Evolutionary conservation across 2,113 vertebrate species (phyloP).

Genomic region (Halcyon malimbica): DNA sequence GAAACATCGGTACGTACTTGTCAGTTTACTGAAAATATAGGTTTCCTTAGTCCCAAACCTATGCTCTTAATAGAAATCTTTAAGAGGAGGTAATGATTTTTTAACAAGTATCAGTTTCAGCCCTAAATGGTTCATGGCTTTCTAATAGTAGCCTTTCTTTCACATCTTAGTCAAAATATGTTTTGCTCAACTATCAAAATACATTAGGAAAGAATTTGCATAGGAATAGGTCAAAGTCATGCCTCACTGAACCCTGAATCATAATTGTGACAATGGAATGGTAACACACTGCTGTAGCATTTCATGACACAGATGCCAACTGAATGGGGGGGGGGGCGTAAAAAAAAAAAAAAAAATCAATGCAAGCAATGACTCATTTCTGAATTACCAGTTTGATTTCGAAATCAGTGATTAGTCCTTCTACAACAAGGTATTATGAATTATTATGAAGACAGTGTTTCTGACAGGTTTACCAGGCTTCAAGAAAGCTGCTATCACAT

Average conservation of each 20-base stretch:
- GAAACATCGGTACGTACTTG: background rate
- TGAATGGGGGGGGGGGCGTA: background rate
- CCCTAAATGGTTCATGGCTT: background rate
- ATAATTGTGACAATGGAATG: constrained; percentile 35
- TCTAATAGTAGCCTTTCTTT: background rate
- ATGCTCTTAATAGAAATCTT: background rate
- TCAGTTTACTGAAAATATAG: background rate
- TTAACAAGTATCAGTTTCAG: background rate
- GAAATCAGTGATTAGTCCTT: constrained; percentile 56
- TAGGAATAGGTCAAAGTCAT: background rate
- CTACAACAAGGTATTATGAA: constrained; percentile 30
- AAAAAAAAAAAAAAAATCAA: constrained; percentile 14
- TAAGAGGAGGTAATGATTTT: background rate
- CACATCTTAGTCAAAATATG: background rate
- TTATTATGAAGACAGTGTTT: constrained; percentile 14
- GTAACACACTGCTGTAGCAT: background rate
- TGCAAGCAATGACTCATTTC: constrained; percentile 31
- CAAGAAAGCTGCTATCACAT: background rate
- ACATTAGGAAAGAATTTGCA: background rate
- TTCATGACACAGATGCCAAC: background rate
- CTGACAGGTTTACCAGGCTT: constrained; percentile 49
- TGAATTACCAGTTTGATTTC: constrained; percentile 43
- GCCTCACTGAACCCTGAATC: background rate
- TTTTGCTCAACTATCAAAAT: background rate
- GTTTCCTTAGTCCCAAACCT: background rate